Base-by-base conservation (phyloP, 2,113 vertebrate species). In the Cryptomyrus ogoouensis region DNA sequence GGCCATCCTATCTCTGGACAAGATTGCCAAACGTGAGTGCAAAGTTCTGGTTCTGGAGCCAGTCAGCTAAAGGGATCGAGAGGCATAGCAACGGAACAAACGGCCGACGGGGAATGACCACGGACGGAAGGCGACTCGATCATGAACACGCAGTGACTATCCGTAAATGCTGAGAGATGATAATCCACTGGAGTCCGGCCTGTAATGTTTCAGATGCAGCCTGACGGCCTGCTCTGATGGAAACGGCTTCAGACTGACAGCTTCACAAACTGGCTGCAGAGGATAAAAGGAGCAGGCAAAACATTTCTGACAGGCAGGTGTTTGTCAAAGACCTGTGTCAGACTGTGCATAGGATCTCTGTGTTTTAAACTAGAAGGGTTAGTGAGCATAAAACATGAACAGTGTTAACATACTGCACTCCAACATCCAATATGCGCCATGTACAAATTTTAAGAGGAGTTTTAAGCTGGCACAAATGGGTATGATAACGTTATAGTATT, bases 21-120 rank as follows among this genome's bases (percentile, higher is more conserved):
- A 99, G 94, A 98, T 99, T 27, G 98, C 97, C 94, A 99, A 99
- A 94, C 96, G 98, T 0, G 97, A 98, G 92, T 98, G 98, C 92
- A 99, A 98, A 89, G 97, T 99, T 52, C 95, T 99, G 91, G 98
- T 98, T 84, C 95, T 99, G 88, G 94, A 96, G 19, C 95, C 96
- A 0, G 94, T 94, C 77, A 93, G 95, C 91, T 97, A 96, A 94
- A 77, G 39, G 1, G 87, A 66, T 46, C n/a, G 66, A 70, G 31
- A 5, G 13, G 15, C 42, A 39, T 1, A 17, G 47, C 13, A 31
- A 19, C 27, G 52, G 19, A 42, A 44, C 21, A 2, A n/a, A 44
- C 13, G 53, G 35, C 42, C 17, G 12, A 80, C 5, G 13, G 44
- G 5, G 56, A 70, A 70, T 31, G 27, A 70, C 62, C 10, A 19